phyloP scores from a whole-genome alignment of 2,113 vertebrate genomes.

The Mesembrinibis cayennensis region DNA sequence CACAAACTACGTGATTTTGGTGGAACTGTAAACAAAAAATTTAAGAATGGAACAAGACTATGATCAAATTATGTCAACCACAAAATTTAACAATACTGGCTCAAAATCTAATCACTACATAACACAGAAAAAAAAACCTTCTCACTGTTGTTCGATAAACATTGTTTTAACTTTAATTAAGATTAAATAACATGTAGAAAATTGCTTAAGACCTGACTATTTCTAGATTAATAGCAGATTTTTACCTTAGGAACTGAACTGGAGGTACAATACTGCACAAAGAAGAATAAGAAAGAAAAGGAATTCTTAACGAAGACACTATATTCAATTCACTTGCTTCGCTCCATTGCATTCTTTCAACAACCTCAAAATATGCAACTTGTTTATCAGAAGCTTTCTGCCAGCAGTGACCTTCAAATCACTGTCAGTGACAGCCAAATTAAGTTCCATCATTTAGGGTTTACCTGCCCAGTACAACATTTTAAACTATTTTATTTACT shows the following conservation, averaged over 20 bases:
- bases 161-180: neutral
- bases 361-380: neutral
- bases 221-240: neutral
- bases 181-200: neutral
- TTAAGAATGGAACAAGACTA: neutral
- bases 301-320: neutral
- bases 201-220: neutral
- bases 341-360: neutral
- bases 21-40: neutral
- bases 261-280: neutral
- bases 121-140: neutral
- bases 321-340: neutral
- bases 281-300: neutral
- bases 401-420: neutral
- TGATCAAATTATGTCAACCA: neutral
- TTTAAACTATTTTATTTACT: neutral
- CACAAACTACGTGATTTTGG: neutral
- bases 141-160: neutral
- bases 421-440: neutral
- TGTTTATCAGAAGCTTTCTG: neutral
- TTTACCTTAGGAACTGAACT: neutral
- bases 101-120: neutral
- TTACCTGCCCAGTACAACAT: neutral
- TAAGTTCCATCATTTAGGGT: neutral
- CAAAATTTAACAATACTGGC: neutral